Evolutionary conservation across 2,888 invertebrate genomes (phyloP), one percentile per base, ranked within the genome.

Genomic region (Drosophila suboccidentalis): DNA sequence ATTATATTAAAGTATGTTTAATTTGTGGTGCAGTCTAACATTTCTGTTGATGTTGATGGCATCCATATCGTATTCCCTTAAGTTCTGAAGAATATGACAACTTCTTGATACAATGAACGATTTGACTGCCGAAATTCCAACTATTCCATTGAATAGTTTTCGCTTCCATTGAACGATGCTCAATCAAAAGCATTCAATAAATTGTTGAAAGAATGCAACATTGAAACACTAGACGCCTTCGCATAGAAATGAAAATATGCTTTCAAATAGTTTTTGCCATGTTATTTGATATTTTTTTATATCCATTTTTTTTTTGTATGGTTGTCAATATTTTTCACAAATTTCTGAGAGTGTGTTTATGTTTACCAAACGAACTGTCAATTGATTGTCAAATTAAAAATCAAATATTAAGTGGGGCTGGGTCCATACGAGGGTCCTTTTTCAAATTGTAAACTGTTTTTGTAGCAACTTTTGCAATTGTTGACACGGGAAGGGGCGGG

Each of bases 381-480:
- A 88, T 86, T 86, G 86, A 86, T 86, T 90, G 86, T 90, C 86
- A 86, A 90, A 86, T 86, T 85, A 89, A 90, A 86, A 83, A 82
- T 71, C 75, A 73, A 78, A 83, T 58, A 62, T 65, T 58, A 62
- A 15, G 47, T 29, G 47, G 15, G 9, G 3, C 13, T 39, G 22
- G 46, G 62, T 41, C 34, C 4, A 39, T 41, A 53, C 39, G 60
- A 71, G 78, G 65, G 68, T 64, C 62, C 71, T 67, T 65, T 82
- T 83, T 82, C 63, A 75, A 83, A 83, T 78, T 79, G 76, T 70
- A 86, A 86, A 83, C 83, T 86, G 70, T 78, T 80, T 78, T 68
- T 79, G 76, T 61, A 69, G 73, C 79, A 80, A 86, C 72, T 87
- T 76, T 72, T 34, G 77, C 67, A 83, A 69, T 59, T 71, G 53